phyloP scores from a whole-genome alignment of 1,140 invertebrate species.

The Drosophila micromelanica region DNA sequence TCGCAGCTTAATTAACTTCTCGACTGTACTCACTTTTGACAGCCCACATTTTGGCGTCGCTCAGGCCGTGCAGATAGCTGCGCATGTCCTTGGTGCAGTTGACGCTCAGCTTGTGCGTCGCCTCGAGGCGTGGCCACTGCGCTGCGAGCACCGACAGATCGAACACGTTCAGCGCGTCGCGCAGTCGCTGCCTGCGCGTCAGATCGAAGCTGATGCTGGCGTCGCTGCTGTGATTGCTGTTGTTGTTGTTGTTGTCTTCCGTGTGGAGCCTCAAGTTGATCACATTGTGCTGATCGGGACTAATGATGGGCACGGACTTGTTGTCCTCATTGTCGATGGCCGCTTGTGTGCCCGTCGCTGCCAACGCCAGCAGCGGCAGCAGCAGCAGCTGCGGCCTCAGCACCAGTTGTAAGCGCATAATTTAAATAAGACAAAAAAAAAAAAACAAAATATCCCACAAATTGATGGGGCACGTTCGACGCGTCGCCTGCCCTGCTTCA shows the following conservation, averaged over 20 bases:
- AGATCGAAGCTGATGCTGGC: slow-evolving; percentile 46
- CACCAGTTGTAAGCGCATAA: slow-evolving; percentile 39
- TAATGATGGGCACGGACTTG: slow-evolving; percentile 36
- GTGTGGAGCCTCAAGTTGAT: slow-evolving; percentile 65
- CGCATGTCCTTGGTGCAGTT: slow-evolving; percentile 87
- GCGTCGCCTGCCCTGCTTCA: slow-evolving; percentile 51
- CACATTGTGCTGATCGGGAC: slow-evolving; percentile 62
- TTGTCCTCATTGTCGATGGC: slow-evolving; percentile 70
- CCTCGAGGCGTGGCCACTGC: slow-evolving; percentile 84
- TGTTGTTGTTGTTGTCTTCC: slow-evolving; percentile 22
- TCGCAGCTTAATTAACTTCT: too few relatives aligned
- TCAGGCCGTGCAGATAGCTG: slow-evolving; percentile 87
- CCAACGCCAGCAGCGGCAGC: slow-evolving; percentile 32
- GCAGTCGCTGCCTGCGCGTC: slow-evolving; percentile 82
- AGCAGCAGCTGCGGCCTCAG: slow-evolving; percentile 40
- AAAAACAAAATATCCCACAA: slow-evolving; percentile 41
- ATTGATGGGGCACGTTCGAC: slow-evolving; percentile 63
- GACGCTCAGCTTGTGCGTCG: slow-evolving; percentile 65
- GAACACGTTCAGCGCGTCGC: slow-evolving; percentile 85
- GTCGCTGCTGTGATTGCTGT: slow-evolving; percentile 10
- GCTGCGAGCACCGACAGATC: slow-evolving; percentile 85
- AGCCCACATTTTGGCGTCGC: slow-evolving; percentile 88
- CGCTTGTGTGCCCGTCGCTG: slow-evolving; percentile 28
- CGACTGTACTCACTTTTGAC: slow-evolving; percentile 88
- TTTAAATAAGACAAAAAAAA: slow-evolving; percentile 16